These are phyloP conservation scores for Lanius collurio DNA, from an alignment of 2,113 vertebrate species.

Conservation along the genomic window DNA sequence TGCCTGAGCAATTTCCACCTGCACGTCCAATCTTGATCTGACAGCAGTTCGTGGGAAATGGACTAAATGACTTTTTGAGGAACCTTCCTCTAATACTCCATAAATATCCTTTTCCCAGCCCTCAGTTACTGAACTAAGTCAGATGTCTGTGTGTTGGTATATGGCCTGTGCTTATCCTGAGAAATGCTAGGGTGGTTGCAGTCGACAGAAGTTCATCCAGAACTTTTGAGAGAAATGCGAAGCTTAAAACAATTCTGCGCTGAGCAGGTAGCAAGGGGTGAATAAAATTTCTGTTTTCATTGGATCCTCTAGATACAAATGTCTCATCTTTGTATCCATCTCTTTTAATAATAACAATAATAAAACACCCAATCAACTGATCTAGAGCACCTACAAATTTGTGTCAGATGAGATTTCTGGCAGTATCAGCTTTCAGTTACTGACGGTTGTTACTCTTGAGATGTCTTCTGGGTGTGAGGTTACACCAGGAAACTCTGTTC, in stretches of 20 bases:
- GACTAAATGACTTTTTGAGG: neutral
- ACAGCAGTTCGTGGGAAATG: neutral
- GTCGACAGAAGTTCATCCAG: neutral
- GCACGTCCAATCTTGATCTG: neutral
- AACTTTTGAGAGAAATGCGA: neutral
- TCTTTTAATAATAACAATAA: neutral
- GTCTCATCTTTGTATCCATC: neutral
- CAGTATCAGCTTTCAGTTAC: neutral
- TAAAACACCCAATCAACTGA: neutral
- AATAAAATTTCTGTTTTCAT: neutral
- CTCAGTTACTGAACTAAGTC: neutral
- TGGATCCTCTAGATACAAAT: neutral
- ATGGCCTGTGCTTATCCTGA: neutral
- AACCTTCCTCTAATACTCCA: neutral
- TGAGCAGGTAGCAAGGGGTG: neutral
- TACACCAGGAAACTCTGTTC: neutral
- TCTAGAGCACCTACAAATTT: neutral
- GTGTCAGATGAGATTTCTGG: neutral
- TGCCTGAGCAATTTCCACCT: neutral
- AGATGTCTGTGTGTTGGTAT: neutral
- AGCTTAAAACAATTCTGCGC: neutral
- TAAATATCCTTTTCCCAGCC: neutral
- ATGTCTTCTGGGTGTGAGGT: neutral
- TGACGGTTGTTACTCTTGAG: neutral
- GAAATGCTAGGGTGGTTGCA: neutral